Percentiles rank a stretch among this genome's conserved stretches.
Evolutionary conservation across 2,888 invertebrate species (phyloP).

Genomic region (Leptothorax acervorum): DNA sequence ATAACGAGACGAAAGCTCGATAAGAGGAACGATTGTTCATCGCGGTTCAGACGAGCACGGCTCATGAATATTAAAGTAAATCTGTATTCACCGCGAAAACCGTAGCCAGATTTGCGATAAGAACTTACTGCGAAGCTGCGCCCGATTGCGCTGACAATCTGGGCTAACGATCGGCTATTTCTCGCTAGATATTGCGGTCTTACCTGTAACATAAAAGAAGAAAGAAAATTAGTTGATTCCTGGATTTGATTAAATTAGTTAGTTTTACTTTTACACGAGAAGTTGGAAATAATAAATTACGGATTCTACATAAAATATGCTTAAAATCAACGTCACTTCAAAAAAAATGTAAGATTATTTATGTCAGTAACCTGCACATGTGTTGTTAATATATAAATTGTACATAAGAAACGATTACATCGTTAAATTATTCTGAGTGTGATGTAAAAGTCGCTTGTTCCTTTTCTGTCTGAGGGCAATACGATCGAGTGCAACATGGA

Average conservation of each 20-base stretch:
- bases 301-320: neutral
- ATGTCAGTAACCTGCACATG: too few relatives aligned
- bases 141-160: constrained; percentile 40
- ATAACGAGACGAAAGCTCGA: constrained; percentile 37
- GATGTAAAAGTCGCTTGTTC: neutral
- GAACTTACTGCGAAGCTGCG: constrained; percentile 25
- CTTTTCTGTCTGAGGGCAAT: neutral
- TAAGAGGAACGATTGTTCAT: constrained; percentile 45
- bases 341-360: neutral
- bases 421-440: constrained; percentile 1
- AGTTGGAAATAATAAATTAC: neutral
- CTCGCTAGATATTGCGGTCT: neutral
- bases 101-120: constrained; percentile 33
- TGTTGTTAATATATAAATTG: neutral
- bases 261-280: neutral
- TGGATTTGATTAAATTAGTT: neutral
- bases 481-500: neutral
- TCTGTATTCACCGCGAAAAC: constrained; percentile 30
- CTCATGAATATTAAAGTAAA: constrained; percentile 47
- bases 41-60: constrained; percentile 3
- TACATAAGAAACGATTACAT: neutral
- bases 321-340: neutral
- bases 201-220: constrained; percentile 40
- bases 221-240: constrained; percentile 1
- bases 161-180: constrained; percentile 12